These are phyloP conservation scores for Bothrops alternatus DNA, from an alignment of 2,797 vertebrate species.

Conservation along the genomic window DNA sequence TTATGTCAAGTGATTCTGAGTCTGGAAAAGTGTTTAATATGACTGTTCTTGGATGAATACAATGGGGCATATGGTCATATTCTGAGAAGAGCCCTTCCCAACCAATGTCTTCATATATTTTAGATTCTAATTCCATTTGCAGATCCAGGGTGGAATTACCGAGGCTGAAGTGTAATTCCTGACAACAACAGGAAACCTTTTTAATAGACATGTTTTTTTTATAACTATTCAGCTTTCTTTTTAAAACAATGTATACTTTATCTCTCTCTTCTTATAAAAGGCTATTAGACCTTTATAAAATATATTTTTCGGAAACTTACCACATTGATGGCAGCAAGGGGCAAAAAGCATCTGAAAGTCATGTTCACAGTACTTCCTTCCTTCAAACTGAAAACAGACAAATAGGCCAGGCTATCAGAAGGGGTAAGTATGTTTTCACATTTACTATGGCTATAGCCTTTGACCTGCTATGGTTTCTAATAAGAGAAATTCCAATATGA, in stretches of 20 bases:
- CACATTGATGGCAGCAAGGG: conserved; percentile 97
- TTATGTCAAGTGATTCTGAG: background rate
- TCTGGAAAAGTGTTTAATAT: background rate
- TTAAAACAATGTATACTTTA: background rate
- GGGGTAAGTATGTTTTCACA: background rate
- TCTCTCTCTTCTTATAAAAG: background rate
- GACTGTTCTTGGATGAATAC: too few species aligned
- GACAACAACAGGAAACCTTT: background rate
- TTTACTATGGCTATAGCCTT: background rate
- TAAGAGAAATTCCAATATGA: background rate
- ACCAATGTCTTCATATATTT: background rate
- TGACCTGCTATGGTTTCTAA: background rate
- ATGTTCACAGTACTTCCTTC: conserved; percentile 98
- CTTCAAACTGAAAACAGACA: conserved; percentile 87
- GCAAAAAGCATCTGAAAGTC: conserved; percentile 99
- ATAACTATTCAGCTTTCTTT: background rate
- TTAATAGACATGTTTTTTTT: background rate
- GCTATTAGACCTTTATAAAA: background rate
- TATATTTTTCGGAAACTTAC: conserved; percentile 75
- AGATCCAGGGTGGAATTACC: background rate
- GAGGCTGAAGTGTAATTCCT: background rate
- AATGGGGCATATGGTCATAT: background rate
- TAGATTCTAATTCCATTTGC: background rate
- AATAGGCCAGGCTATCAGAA: background rate
- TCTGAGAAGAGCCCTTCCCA: background rate